Conservation (phyloP, 2,888 invertebrate genomes). For the Lasioglossum calceatum region DNA sequence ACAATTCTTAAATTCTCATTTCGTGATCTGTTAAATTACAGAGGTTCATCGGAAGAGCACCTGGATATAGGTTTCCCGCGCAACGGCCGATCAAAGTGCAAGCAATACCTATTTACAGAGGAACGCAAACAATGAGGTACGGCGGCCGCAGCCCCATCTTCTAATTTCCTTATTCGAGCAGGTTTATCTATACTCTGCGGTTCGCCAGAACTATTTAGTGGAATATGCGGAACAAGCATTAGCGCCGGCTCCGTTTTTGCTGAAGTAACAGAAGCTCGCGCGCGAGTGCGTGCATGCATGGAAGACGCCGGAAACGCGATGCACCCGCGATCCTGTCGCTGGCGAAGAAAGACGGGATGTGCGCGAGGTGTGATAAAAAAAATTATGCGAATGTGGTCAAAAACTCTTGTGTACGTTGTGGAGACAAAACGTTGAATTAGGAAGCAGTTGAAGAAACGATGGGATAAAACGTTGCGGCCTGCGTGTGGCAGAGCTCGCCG, state of each 20-base stretch:
- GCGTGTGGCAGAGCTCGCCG: neutral
- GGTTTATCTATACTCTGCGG: neutral
- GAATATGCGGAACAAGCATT: constrained; percentile 41
- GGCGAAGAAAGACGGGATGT: neutral
- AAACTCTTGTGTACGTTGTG: neutral
- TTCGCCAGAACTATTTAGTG: neutral
- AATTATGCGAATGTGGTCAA: neutral
- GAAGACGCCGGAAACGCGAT: neutral
- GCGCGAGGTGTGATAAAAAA: constrained; percentile 30
- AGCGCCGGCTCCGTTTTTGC: constrained; percentile 63
- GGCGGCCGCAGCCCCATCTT: neutral
- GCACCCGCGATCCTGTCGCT: neutral
- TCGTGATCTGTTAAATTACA: no score
- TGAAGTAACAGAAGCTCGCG: constrained; percentile 12
- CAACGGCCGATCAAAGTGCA: neutral
- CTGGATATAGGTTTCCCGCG: neutral
- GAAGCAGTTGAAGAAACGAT: neutral
- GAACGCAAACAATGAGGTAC: constrained; percentile 1
- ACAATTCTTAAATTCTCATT: neutral
- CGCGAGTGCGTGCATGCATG: neutral
- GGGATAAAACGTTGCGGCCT: neutral
- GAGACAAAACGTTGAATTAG: neutral
- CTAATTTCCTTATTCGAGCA: neutral
- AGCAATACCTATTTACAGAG: neutral
- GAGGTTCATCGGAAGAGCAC: neutral